phyloP scores from a whole-genome alignment of 2,113 vertebrate genomes.

The Bujurquina vittata region DNA sequence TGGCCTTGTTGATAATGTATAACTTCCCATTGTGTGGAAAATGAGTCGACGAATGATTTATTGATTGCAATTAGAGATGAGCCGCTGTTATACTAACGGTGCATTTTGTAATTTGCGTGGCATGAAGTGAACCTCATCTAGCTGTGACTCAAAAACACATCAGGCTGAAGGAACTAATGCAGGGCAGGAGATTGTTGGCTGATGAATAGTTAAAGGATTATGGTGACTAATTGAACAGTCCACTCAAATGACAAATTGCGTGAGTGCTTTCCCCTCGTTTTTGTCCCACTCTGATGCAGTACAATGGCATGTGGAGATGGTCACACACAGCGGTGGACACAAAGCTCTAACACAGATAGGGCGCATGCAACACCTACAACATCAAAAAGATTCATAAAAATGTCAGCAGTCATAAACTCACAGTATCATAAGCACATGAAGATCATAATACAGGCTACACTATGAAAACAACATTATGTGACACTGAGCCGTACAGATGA shows the following conservation, averaged over 20 bases:
- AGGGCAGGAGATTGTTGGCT: constrained; percentile 19
- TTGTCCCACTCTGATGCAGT: background rate
- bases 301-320: background rate
- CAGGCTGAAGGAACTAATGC: constrained; percentile 11
- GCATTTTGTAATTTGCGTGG: constrained; percentile 19
- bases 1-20: constrained; percentile 49
- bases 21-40: constrained; percentile 42
- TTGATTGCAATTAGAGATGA: constrained; percentile 41
- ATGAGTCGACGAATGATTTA: constrained; percentile 62
- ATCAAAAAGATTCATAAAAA: background rate
- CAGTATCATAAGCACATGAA: constrained; percentile 12
- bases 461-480: constrained; percentile 8
- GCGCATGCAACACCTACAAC: background rate
- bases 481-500: background rate
- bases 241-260: constrained; percentile 16
- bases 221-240: constrained; percentile 22
- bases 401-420: background rate
- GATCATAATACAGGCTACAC: constrained; percentile 6
- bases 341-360: background rate
- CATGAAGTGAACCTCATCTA: constrained; percentile 24
- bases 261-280: background rate
- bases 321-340: background rate
- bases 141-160: constrained; percentile 22
- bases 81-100: constrained; percentile 27
- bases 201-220: constrained; percentile 33